Evolutionary conservation across 2,797 vertebrate genomes (phyloP), one percentile per base, ranked within the genome.

Genomic region (Pempheris klunzingeri): DNA sequence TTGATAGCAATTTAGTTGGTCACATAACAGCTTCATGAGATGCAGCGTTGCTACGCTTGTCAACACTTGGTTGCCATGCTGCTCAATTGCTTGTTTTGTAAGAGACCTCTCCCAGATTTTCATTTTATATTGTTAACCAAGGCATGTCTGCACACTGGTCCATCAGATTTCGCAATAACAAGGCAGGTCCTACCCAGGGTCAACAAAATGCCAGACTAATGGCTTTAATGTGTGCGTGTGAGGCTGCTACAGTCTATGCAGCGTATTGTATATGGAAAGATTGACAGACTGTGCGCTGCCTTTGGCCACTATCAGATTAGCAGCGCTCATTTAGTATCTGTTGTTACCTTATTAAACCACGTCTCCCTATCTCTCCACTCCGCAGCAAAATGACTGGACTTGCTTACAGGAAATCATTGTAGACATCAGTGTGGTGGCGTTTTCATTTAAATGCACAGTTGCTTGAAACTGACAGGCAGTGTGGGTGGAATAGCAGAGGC

Each of bases 301-400:
- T 55, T 47, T 65, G 76, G 72, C 75, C 55, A 44, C 71, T 15
- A 78, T 86, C 87, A 86, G 73, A 89, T 85, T 76, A 88, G 70
- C 49, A 13, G 22, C 17, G 39, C 36, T 20, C 72, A 64, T 80
- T 74, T 79, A 44, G 68, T 73, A 72, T 71, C 80, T 58, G 66
- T 75, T 60, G 55, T 82, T 77, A 52, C 73, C 60, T 81, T 86
- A 87, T 85, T 90, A 88, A 82, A 87, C 39, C 53, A 38, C 15
- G 32, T 80, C 63, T 75, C 63, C 34, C 52, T 24, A 59, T 82
- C 71, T 77, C 66, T 74, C 77, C 57, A 22, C 72, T 58, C 44
- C 17, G 75, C 55, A 74, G 54, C 43, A 43, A 77, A 82, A 79
- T 78, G 43, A 65, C 44, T 72, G 59, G 69, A 53, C 43, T 50